Base-by-base conservation (phyloP, 64 coral and sea anemone species). In the Dendrophyllia cribrosa region DNA sequence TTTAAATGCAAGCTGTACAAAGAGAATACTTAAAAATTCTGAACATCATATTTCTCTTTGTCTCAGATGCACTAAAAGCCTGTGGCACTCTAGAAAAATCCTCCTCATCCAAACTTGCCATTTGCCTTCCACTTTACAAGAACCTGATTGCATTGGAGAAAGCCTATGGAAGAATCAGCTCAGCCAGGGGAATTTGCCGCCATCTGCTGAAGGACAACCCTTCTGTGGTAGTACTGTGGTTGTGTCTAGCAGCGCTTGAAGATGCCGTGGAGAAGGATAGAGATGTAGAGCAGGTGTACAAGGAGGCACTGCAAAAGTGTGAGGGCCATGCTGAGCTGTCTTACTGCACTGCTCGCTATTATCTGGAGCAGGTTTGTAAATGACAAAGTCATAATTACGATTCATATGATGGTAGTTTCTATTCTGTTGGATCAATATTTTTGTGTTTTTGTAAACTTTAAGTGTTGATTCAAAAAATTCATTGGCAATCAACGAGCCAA, bases 71-170 rank as follows among this genome's bases (percentile, higher is more conserved):
- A 53, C 53, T 99, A 47, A 96, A 87, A 94, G 87, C 87, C 4
- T 99, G 97, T 14, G 88, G 82, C 48, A 51, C 34, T 4, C 46
- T 14, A 43, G 76, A 66, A 10, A 73, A 91, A 15, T 58, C 83
- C 19, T 81, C 75, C 59, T 49, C 66, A 6, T 59, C 89, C 7
- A 96, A 89, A 67, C 66, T 94, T 8, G 21, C 23, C 9, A 43
- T 91, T 4, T 71, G 79, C 63, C 88, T 99, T 22, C 94, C 94
- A 60, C 74, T 99, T 3, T 99, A 96, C 58, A 93, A 85, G 76
- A 99, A 99, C 83, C 84, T 99, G 60, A 71, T 99, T 19, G 94
- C 97, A 17, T 78, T 99, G 87, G 97, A 99, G 84, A 86, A 83
- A 72, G 97, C 97, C 4, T 91, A 93, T 88, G 66, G 86, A 3